phyloP scores from a whole-genome alignment of 2,888 invertebrate species.

The Amiota communis region DNA sequence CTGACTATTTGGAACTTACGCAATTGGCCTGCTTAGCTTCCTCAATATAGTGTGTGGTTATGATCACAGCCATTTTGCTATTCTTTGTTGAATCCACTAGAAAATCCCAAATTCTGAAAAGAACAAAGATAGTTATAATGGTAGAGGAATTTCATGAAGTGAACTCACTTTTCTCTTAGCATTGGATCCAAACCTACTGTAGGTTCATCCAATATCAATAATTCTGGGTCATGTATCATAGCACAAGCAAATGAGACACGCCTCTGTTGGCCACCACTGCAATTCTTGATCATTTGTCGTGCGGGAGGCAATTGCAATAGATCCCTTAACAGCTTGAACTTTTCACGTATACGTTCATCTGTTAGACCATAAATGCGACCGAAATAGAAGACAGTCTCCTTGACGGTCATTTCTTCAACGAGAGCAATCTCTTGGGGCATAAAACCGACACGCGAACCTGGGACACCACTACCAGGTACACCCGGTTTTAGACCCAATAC shows the following conservation, averaged over 20 bases:
- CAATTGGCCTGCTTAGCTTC: slow-evolving; percentile 88
- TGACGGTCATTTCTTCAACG: slow-evolving; percentile 85
- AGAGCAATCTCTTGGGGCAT: slow-evolving; percentile 94
- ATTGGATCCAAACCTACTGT: slow-evolving; percentile 96
- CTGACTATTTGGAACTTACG: slow-evolving; percentile 75
- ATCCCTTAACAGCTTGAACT: slow-evolving; percentile 80
- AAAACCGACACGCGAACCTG: slow-evolving; percentile 84
- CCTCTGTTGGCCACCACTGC: slow-evolving; percentile 93
- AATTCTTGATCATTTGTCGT: slow-evolving; percentile 78
- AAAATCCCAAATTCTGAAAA: slow-evolving; percentile 89
- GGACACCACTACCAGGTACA: slow-evolving; percentile 79
- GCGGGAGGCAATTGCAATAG: slow-evolving; percentile 85
- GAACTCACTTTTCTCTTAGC: slow-evolving; percentile 81
- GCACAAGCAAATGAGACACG: slow-evolving; percentile 92
- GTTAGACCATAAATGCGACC: slow-evolving; percentile 88
- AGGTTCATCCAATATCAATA: slow-evolving; percentile 92
- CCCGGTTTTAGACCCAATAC: slow-evolving; percentile 85
- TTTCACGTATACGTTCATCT: slow-evolving; percentile 77
- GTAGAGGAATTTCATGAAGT: background rate
- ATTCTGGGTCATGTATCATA: slow-evolving; percentile 88
- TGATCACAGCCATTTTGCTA: slow-evolving; percentile 85
- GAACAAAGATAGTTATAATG: background rate
- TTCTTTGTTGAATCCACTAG: slow-evolving; percentile 81
- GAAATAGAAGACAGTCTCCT: slow-evolving; percentile 89
- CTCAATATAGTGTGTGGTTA: slow-evolving; percentile 96